Base-by-base conservation (phyloP, 2,888 invertebrate genomes). In the Cordilura impudica region DNA sequence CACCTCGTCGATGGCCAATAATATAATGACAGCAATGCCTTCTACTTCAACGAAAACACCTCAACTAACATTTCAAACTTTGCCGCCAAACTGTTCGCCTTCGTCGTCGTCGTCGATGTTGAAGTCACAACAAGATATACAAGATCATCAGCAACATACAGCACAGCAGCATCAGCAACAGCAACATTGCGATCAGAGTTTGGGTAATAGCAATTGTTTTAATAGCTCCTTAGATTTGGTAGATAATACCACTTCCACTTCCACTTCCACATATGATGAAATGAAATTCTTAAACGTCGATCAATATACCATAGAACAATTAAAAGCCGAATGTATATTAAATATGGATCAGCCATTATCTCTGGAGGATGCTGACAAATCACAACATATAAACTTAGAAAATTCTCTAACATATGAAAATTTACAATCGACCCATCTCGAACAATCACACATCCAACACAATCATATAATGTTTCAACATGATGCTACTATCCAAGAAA, bases 221-320 rank as follows among this genome's bases (percentile, higher is more conserved):
- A 83, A 81, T 81, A 70, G 70, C 23, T 83, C 84, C 0, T 80
- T 88, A 51, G 88, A 89, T 72, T 82, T 89, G 65, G 89, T 66
- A 5, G 82, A 81, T 49, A 74, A 88, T 51, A 85, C 87, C 60
- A 82, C 82, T 7, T 85, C 85, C 26, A 82, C 82, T 7, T 85
- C 85, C 26, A 82, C 81, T 45, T 88, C 89, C 49, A 87, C 88
- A 35, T 90, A 89, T 69, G 90, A 90, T 63, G 90, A 89, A 82
- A 90, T 90, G 85, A 90, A 90, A 83, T 90, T 89, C 81, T 85
- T 90, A 53, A 89, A 88, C 82, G 89, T 89, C 63, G 90, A 90
- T 83, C 90, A 90, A 80, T 90, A 90, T 71, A 89, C 89, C 79
- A 90, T 90, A 79, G 90, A 90, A 35, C 89, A 88, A 81, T 89